Evolutionary conservation across 2,113 vertebrate genomes (phyloP), one percentile per base, ranked within the genome.

Genomic region (Lontra canadensis): DNA sequence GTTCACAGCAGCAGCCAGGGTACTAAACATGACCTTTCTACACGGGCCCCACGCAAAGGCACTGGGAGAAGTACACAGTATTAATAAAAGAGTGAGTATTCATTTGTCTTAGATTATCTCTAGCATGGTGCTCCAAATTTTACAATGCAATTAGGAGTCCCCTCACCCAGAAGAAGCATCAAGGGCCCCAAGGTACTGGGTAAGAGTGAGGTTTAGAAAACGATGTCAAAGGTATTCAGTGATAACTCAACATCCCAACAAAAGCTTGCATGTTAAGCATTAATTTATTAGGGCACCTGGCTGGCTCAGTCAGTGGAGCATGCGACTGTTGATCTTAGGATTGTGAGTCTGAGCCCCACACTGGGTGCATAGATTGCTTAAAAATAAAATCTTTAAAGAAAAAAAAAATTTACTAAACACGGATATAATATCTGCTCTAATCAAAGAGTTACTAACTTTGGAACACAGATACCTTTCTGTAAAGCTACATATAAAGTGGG

Each of bases 391-490:
- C 67, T 69, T 69, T 1, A 36, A 69, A 69, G n/a, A 69, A 10
- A 69, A 34, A 67, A 17, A n/a, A 69, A 69, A 69, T 69, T 69
- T 36, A 69, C 67, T 69, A n/a, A 36, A 36, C 23, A 87, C 23
- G 52, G 76, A 82, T 57, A 71, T 18, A 57, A 6, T 84, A 95
- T 49, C 74, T 96, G 20, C 87, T 63, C 44, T 93, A 91, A 85
- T 17, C 42, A 74, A 87, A 74, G 34, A 57, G 47, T n/a, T 88
- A 44, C 20, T 85, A 95, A 67, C 39, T 97, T 94, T 73, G 69
- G 23, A 52, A 81, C 18, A 86, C 3, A 94, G n/a, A 79, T 26
- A 90, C 29, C 94, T 63, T 96, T 73, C 69, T 95, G 59, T 95
- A 89, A 95, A 96, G 31, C 65, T 94, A 69, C 25, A 31, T 23